Conservation (phyloP, 2,888 invertebrate genomes). For the Cataglyphis rosenhaueri region DNA sequence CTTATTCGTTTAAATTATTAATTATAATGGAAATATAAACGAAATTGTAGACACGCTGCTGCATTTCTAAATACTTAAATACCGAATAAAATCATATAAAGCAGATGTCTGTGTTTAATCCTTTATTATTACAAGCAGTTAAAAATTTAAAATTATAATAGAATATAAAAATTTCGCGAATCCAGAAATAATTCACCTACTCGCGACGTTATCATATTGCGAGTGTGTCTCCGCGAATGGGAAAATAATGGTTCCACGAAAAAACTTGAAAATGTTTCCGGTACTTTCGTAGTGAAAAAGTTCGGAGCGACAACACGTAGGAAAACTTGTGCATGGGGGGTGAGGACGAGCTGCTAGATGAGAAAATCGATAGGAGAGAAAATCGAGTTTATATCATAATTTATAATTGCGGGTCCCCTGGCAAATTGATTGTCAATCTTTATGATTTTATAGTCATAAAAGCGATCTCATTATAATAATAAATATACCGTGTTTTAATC, state of each 20-base stretch:
- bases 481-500: constrained; percentile 24
- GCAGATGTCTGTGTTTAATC: neutral
- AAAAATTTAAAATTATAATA: constrained; percentile 29
- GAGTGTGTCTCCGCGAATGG: neutral
- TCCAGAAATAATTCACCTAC: constrained; percentile 17
- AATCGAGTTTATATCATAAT: constrained; percentile 8
- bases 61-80: neutral
- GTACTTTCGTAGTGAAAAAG: constrained; percentile 2
- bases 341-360: neutral
- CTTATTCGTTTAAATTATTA: neutral
- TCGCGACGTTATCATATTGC: constrained; percentile 25
- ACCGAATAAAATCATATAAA: neutral
- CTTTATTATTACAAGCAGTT: neutral
- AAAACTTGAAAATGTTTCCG: constrained; percentile 1
- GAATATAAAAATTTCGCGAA: neutral
- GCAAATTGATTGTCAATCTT: neutral
- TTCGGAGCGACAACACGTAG: constrained; percentile 17
- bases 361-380: neutral
- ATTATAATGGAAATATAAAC: neutral
- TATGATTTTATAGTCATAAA: neutral
- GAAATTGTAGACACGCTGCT: neutral
- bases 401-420: constrained; percentile 11
- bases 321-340: constrained; percentile 2
- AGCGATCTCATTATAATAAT: constrained; percentile 23
- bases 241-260: constrained; percentile 29